Percentiles rank a stretch among this genome's conserved stretches.
Evolutionary conservation across 2,113 vertebrate species (phyloP).

Genomic region (Nothobranchius kuhntae): DNA sequence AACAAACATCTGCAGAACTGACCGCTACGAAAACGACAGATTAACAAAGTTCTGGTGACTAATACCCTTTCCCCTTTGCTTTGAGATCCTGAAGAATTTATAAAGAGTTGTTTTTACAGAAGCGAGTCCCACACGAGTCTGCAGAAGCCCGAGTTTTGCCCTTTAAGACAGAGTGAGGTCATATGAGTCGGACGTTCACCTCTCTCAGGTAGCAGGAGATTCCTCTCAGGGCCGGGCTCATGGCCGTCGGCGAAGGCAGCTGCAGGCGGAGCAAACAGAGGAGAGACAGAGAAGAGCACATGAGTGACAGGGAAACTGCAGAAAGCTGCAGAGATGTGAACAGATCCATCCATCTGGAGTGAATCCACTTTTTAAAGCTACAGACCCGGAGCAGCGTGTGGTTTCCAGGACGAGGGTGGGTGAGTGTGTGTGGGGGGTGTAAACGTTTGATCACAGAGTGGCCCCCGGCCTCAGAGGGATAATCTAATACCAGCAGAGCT

Average conservation of each 20-base stretch:
- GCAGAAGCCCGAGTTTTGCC: too few relatives aligned
- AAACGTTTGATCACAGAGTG: conserved; percentile 50
- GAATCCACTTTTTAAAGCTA: conserved; percentile 55
- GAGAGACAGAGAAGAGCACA: background rate
- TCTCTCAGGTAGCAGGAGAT: conserved; percentile 92
- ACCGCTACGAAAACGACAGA: too few relatives aligned
- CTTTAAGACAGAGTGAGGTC: background rate
- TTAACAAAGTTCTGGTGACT: too few relatives aligned
- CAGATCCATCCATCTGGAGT: background rate
- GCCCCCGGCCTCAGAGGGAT: conserved; percentile 41
- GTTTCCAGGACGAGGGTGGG: conserved; percentile 35
- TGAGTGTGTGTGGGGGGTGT: background rate
- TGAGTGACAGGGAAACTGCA: conserved; percentile 13
- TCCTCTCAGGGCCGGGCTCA: conserved; percentile 86
- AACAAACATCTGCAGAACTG: too few relatives aligned
- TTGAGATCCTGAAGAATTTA: too few relatives aligned
- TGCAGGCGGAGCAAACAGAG: conserved; percentile 46
- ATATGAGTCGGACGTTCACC: conserved; percentile 66
- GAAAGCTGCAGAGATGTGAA: background rate
- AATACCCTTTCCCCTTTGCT: too few relatives aligned
- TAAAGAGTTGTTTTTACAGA: too few relatives aligned
- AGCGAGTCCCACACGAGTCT: too few relatives aligned
- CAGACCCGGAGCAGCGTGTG: conserved; percentile 27
- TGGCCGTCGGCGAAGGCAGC: conserved; percentile 88
- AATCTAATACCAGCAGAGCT: conserved; percentile 49